Percentiles rank a stretch among this genome's conserved stretches.
Evolutionary conservation across 2,888 invertebrate species (phyloP).

Genomic region (Drosophila nr. perissopoda): DNA sequence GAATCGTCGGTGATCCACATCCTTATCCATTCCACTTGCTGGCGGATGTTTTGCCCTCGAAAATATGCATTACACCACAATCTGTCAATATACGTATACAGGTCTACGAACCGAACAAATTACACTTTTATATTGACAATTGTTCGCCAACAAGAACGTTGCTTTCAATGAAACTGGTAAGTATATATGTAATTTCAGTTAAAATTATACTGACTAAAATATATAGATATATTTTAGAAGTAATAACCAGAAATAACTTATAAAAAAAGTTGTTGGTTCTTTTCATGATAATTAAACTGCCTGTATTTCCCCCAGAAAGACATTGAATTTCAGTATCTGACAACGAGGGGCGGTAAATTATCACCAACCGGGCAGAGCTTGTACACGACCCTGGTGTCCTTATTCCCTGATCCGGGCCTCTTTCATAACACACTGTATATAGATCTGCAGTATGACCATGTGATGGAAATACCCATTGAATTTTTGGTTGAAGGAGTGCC

Average conservation of each 20-base stretch:
- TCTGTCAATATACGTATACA: constrained; percentile 48
- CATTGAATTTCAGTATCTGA: constrained; percentile 56
- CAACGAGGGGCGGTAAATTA: constrained; percentile 71
- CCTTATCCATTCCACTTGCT: constrained; percentile 70
- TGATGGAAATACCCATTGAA: constrained; percentile 70
- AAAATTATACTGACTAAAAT: background rate
- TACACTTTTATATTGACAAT: constrained; percentile 78
- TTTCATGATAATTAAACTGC: background rate
- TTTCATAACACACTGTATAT: constrained; percentile 75
- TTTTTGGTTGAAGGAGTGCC: constrained; percentile 79
- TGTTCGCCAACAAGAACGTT: constrained; percentile 74
- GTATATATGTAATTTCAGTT: constrained; percentile 7
- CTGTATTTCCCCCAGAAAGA: constrained; percentile 50
- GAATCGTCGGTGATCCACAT: constrained; percentile 71
- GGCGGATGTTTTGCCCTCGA: constrained; percentile 72
- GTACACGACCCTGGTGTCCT: constrained; percentile 64
- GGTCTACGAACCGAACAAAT: constrained; percentile 59
- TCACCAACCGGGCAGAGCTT: constrained; percentile 71
- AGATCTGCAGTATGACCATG: constrained; percentile 64
- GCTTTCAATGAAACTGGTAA: constrained; percentile 73
- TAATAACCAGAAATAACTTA: background rate
- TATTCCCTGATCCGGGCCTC: constrained; percentile 75
- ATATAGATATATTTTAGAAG: background rate
- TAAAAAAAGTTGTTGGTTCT: fast-evolving
- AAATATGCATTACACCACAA: constrained; percentile 59